Evolutionary conservation across 2,797 vertebrate species (phyloP), one percentile per base, ranked within the genome.

Genomic region (Clarias laeviceps): DNA sequence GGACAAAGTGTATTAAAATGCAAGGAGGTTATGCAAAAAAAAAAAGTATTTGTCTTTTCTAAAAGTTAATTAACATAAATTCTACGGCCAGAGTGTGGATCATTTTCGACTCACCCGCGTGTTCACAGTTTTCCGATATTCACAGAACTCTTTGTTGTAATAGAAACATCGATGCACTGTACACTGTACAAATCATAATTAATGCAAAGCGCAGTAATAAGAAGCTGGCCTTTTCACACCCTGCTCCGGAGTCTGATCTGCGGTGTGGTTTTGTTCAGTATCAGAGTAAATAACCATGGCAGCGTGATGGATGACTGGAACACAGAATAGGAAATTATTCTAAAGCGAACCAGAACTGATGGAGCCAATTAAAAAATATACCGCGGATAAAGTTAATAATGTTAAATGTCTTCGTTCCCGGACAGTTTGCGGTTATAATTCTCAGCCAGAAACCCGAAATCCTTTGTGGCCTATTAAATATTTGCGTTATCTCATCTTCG

Each of bases 401-500:
- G 65, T 70, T 70, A 29, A 59, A 18, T 8, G 22, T 8, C 17
- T 70, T 61, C 17, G 7, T 78, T 59, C 70, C n/a, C 24, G 5
- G n/a, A 17, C 59, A 74, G 57, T 69, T 82, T 72, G 56, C 14
- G 54, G 54, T 45, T 82, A 24, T 17, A 2, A 22, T 40, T 59
- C 12, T 70, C 54, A 70, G 56, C 62, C 64, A 54, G 79, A 66
- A 20, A 45, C 82, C 3, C 5, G 22, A 69, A 73, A 81, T 74
- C 68, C 45, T 73, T 73, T 3, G 40, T 32, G 57, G 61, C 61
- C 65, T 80, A 87, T 84, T 81, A 84, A 87, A 73, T 45, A 80
- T 79, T 79, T 73, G 59, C 27, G 7, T 73, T 64, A 72, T 64
- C 70, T 78, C 18, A 22, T 77, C 50, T 27, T 68, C 20, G 65